phyloP scores from a whole-genome alignment of 2,113 vertebrate genomes.

The Atractosteus spatula region DNA sequence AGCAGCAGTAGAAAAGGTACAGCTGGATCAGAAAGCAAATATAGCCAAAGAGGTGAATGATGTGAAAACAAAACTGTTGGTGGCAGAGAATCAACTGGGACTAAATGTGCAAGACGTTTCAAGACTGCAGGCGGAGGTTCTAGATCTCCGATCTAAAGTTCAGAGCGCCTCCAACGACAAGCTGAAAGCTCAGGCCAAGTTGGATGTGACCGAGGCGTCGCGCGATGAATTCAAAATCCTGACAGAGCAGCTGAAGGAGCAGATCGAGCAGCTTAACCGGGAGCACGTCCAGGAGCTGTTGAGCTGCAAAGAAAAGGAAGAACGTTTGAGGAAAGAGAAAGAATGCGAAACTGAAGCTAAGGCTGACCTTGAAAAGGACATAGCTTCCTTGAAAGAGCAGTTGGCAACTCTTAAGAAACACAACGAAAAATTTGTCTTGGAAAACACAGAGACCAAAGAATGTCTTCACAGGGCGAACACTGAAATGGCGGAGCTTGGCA shows the following conservation, averaged over 20 bases:
- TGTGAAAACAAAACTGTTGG: constrained; percentile 51
- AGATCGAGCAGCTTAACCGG: constrained; percentile 78
- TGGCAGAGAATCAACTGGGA: constrained; percentile 74
- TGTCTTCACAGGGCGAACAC: constrained; percentile 79
- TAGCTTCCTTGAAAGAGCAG: constrained; percentile 66
- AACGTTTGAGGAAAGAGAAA: constrained; percentile 55
- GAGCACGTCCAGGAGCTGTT: constrained; percentile 78
- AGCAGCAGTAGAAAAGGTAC: constrained; percentile 52
- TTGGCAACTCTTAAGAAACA: constrained; percentile 54
- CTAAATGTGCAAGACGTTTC: constrained; percentile 65
- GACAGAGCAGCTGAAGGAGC: constrained; percentile 78
- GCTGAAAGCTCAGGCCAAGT: constrained; percentile 70
- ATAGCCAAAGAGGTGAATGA: constrained; percentile 59
- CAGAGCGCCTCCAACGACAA: constrained; percentile 57
- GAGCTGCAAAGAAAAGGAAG: constrained; percentile 68
- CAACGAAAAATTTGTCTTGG: constrained; percentile 60
- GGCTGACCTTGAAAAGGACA: constrained; percentile 54
- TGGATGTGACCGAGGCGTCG: constrained; percentile 61
- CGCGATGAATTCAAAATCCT: constrained; percentile 69
- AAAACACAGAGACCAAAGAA: constrained; percentile 75
- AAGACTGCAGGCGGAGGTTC: constrained; percentile 65
- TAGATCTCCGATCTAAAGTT: constrained; percentile 70
- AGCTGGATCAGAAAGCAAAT: constrained; percentile 43
- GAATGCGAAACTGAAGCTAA: constrained; percentile 52
- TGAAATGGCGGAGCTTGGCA: constrained; percentile 80